Evolutionary conservation across 2,888 invertebrate species (phyloP), one percentile per base, ranked within the genome.

Genomic region (Megaustenia siamemsis): DNA sequence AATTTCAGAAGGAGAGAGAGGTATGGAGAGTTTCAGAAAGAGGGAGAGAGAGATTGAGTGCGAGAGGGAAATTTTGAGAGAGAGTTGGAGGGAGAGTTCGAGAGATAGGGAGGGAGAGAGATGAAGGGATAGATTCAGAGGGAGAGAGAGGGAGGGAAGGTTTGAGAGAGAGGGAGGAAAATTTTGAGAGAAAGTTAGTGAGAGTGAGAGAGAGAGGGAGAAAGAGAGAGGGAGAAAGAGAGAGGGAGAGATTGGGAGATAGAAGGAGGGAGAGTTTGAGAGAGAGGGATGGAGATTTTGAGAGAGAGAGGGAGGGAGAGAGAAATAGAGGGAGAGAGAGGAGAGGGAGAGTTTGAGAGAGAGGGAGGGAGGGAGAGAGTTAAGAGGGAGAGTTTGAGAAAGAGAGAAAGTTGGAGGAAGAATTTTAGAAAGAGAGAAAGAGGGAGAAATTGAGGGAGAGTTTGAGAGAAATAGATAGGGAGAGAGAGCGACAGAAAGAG

Each of bases 361-460:
- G 68, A 38, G 32, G 21, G 68, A 12, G 32, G 21, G 68, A 68
- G 6, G 15, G 32, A 21, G 38, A 12, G 12, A 21, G n/a, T n/a
- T n/a, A 32, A 12, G 68, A 21, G 8, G 3, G 68, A 15, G 60
- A 18, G 24, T n/a, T 5, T 60, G 60, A 18, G 18, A 18, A 5
- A 24, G 60, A 60, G 60, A 60, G 68, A 68, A 35, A 68, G 68
- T 32, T 28, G 32, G 35, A 68, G 68, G 32, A 35, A 68, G 40
- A 71, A 43, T 40, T 38, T 40, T 38, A 40, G 71, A 71, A 15
- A 71, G 40, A 71, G 71, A 71, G n/a, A n/a, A n/a, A n/a, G n/a
- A n/a, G n/a, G n/a, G n/a, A n/a, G n/a, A n/a, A n/a, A n/a, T n/a
- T n/a, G n/a, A n/a, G n/a, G n/a, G n/a, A n/a, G n/a, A n/a, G n/a